Percentiles rank a stretch among this genome's conserved stretches.
Conservation (phyloP, 1,140 invertebrate species). For the Brachionus manjavacas region DNA sequence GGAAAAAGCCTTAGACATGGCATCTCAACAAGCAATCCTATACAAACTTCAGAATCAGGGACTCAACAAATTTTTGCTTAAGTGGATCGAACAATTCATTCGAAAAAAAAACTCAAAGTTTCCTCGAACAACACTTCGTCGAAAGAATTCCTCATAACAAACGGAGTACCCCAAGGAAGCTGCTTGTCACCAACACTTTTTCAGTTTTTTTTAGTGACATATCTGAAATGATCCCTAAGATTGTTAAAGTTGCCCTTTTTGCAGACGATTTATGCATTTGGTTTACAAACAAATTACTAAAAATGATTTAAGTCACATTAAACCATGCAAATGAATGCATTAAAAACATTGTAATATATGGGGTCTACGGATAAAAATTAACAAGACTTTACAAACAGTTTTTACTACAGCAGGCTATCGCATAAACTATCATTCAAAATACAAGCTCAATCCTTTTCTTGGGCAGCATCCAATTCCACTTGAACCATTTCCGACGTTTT, state of each 20-base stretch:
- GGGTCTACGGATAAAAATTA: no score
- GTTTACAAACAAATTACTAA: not conserved
- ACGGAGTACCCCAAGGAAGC: not conserved
- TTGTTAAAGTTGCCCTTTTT: not conserved
- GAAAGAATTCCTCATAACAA: not conserved
- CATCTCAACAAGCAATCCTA: not conserved
- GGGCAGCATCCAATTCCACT: no score
- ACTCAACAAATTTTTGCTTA: not conserved
- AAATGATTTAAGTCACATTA: not conserved
- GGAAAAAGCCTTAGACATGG: slow-evolving; percentile 9
- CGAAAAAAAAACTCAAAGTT: not conserved
- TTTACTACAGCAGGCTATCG: no score
- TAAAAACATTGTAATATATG: not conserved
- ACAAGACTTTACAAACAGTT: no score
- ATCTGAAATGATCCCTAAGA: not conserved
- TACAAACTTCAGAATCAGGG: not conserved
- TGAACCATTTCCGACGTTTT: no score
- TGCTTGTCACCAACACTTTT: not conserved
- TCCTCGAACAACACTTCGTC: not conserved
- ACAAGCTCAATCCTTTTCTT: no score
- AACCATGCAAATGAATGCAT: not conserved
- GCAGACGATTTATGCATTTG: not conserved
- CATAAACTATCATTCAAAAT: no score
- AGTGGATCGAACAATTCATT: not conserved
- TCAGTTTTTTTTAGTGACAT: not conserved